Conservation (phyloP, 2,113 vertebrate species). For the Elachura formosa region DNA sequence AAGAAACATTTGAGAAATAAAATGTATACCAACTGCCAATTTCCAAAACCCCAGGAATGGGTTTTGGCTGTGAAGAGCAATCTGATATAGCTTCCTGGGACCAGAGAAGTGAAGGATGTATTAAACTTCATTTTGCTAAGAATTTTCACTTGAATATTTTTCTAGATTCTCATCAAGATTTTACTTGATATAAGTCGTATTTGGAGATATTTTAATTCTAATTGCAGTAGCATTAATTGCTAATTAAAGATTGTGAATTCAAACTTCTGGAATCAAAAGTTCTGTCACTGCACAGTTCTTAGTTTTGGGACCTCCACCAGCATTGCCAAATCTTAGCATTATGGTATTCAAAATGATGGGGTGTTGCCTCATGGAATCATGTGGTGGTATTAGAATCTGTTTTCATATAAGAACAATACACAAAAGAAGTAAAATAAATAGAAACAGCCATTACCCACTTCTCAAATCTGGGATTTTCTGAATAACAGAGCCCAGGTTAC, state of each 20-base stretch:
- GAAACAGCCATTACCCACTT: background rate
- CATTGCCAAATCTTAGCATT: background rate
- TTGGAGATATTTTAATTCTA: background rate
- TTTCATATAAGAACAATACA: background rate
- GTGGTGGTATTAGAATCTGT: background rate
- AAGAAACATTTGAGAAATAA: background rate
- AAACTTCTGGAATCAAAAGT: background rate
- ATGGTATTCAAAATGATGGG: background rate
- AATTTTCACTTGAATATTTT: background rate
- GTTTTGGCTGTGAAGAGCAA: background rate
- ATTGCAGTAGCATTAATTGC: background rate
- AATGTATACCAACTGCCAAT: background rate
- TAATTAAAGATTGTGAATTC: background rate
- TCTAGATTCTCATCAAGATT: background rate
- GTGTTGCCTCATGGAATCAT: background rate
- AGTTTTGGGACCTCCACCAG: background rate
- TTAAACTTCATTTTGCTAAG: background rate
- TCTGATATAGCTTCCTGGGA: background rate
- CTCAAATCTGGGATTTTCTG: background rate
- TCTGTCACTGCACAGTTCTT: background rate
- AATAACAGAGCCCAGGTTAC: background rate
- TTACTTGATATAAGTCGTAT: background rate
- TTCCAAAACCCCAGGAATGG: background rate
- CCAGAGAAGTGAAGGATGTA: background rate
- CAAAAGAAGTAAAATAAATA: background rate